Evolutionary conservation across 2,797 vertebrate genomes (phyloP).

Genomic region (Anolis apletophallus): DNA sequence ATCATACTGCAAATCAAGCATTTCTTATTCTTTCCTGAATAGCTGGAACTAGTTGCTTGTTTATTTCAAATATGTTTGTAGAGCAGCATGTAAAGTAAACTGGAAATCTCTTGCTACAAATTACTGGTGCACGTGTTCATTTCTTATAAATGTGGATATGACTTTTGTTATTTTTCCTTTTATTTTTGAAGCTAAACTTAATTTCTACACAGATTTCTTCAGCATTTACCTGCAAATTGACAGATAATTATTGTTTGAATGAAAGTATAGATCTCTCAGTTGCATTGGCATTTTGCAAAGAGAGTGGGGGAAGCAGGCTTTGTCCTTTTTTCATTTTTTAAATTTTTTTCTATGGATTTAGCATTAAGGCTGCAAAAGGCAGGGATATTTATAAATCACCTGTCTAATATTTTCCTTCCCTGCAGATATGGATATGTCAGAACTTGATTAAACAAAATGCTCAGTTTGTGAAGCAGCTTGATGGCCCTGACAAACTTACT

Average conservation of each 20-base stretch:
- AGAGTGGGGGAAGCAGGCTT: background rate
- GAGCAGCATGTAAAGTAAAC: background rate
- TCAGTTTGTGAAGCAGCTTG: constrained; percentile 91
- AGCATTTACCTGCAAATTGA: background rate
- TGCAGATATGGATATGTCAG: constrained; percentile 95
- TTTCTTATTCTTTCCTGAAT: background rate
- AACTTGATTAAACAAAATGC: constrained; percentile 92
- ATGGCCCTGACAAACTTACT: constrained; percentile 88
- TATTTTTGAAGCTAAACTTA: background rate
- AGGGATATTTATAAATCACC: background rate
- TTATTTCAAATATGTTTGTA: background rate
- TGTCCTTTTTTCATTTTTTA: constrained; percentile 1
- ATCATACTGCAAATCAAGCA: background rate
- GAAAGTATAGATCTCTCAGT: background rate
- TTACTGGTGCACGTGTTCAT: background rate
- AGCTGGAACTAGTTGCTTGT: background rate
- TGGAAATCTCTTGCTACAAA: background rate
- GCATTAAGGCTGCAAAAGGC: background rate
- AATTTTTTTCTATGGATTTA: background rate
- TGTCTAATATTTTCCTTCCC: constrained; percentile 55
- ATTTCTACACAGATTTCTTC: background rate
- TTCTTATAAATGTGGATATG: background rate
- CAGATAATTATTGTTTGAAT: background rate
- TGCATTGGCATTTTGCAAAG: background rate
- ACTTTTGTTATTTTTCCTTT: background rate